phyloP scores from a whole-genome alignment of 2,113 vertebrate genomes.

The Cyphomyrus plagiostoma region DNA sequence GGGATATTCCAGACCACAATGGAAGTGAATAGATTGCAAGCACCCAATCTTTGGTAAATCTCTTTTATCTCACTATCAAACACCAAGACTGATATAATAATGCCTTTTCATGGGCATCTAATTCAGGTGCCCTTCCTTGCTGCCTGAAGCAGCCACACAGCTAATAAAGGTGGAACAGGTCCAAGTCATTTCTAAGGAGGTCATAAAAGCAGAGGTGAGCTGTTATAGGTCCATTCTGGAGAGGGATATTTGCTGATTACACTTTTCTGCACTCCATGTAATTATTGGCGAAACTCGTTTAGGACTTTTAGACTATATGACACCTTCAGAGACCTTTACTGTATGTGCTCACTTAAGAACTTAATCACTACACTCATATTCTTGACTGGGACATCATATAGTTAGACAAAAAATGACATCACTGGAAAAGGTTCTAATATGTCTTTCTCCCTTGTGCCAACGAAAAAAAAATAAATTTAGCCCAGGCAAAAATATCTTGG shows the following conservation, averaged over 20 bases:
- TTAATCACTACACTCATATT: background rate
- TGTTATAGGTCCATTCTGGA: background rate
- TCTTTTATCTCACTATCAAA: slow-evolving; percentile 15
- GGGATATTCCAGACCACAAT: background rate
- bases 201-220: background rate
- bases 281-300: background rate
- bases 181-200: background rate
- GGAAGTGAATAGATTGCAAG: background rate
- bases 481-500: background rate
- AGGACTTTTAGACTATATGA: background rate
- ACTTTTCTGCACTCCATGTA: background rate
- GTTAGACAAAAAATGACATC: background rate
- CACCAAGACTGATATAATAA: slow-evolving; percentile 8
- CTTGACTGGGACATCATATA: background rate
- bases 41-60: background rate
- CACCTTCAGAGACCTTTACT: background rate
- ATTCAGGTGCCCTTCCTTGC: background rate
- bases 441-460: background rate
- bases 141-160: background rate
- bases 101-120: background rate
- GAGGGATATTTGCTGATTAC: background rate
- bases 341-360: background rate
- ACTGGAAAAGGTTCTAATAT: background rate
- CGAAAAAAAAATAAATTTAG: background rate
- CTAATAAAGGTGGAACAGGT: background rate